A percentile compares a stretch with the other conserved stretches of the same genome.
phyloP scores from a whole-genome alignment of 1,140 invertebrate species.

The Aphidius gifuensis region DNA sequence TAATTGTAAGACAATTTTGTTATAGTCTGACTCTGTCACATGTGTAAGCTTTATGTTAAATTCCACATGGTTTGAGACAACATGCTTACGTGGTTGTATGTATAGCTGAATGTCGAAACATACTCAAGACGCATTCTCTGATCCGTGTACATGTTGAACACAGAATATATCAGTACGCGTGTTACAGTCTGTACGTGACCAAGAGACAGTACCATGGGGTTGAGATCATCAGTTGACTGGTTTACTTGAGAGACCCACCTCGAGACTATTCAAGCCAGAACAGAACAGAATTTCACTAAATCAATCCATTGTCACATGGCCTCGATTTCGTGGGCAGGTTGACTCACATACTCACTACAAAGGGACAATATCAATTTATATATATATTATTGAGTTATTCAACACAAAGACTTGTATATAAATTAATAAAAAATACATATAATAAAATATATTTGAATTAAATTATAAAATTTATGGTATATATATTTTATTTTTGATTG shows the following conservation, averaged over 20 bases:
- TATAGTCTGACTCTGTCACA: too few relatives aligned
- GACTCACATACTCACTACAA: constrained; percentile 34
- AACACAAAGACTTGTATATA: too few relatives aligned
- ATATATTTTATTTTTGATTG: too few relatives aligned
- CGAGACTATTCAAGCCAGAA: constrained; percentile 12
- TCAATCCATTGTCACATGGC: constrained; percentile 46
- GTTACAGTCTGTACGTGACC: constrained; percentile 1
- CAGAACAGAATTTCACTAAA: constrained; percentile 40
- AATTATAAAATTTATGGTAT: too few relatives aligned
- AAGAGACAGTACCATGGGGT: constrained; percentile 7
- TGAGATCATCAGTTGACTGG: not conserved
- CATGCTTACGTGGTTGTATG: not conserved
- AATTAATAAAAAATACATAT: too few relatives aligned
- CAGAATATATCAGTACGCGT: not conserved
- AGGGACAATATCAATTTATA: not conserved
- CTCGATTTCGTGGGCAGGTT: constrained; percentile 38
- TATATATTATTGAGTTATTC: too few relatives aligned
- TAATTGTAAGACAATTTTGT: too few relatives aligned
- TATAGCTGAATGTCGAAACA: not conserved
- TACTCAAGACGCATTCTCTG: not conserved
- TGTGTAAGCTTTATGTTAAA: too few relatives aligned
- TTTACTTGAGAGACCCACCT: too few relatives aligned
- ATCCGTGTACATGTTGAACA: not conserved
- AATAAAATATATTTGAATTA: too few relatives aligned
- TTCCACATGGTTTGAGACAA: too few relatives aligned